A percentile compares a stretch with the other conserved stretches of the same genome.
phyloP scores from a whole-genome alignment of 2,113 vertebrate species.

The Apus apus region DNA sequence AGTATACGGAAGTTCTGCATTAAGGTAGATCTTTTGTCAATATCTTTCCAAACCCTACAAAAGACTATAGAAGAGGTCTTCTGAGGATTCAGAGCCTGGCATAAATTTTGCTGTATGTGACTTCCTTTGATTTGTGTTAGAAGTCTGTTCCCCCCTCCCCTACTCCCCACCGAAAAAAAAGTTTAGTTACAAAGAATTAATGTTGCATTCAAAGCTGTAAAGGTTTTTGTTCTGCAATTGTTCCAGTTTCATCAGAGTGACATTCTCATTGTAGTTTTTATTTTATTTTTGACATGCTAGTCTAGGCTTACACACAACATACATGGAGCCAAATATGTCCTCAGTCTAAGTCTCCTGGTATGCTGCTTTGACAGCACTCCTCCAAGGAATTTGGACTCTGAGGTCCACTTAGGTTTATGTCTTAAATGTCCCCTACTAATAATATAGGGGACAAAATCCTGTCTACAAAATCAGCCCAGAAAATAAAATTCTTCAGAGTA shows the following conservation, averaged over 20 bases:
- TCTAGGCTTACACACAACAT: background rate
- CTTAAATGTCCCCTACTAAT: background rate
- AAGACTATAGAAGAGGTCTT: background rate
- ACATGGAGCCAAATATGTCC: background rate
- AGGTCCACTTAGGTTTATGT: background rate
- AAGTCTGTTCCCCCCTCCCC: too few species aligned
- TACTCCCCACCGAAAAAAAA: background rate
- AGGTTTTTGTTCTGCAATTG: background rate
- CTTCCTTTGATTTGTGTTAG: background rate
- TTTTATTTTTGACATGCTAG: background rate
- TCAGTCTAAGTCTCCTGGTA: background rate
- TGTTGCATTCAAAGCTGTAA: background rate
- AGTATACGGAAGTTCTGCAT: background rate
- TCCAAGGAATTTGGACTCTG: background rate
- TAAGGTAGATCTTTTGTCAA: background rate
- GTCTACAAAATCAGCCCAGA: background rate
- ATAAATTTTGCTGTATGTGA: background rate
- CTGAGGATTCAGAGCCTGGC: background rate
- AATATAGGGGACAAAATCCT: background rate
- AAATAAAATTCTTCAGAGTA: background rate
- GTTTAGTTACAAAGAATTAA: background rate
- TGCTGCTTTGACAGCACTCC: background rate
- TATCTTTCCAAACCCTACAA: background rate
- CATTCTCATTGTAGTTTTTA: background rate
- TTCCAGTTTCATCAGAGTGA: background rate